Evolutionary conservation across 2,113 vertebrate genomes (phyloP).

Genomic region (Psilopsiagon aymara): DNA sequence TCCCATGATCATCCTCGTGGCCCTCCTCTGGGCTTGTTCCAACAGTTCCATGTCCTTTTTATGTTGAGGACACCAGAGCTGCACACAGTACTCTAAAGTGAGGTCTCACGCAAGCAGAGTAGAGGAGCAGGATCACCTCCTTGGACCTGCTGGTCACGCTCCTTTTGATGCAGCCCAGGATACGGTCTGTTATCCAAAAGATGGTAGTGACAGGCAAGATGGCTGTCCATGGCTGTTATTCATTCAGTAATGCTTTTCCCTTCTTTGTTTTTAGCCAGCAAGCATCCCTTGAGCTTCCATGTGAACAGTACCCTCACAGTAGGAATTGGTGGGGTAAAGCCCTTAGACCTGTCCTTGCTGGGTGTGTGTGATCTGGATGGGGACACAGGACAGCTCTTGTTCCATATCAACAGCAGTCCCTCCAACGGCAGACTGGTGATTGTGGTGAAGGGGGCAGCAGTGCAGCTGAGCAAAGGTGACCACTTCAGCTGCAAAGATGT

Average conservation of each 20-base stretch:
- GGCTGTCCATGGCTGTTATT: background rate
- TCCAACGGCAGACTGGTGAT: constrained; percentile 80
- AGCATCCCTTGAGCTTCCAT: constrained; percentile 61
- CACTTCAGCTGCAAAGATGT: constrained; percentile 83
- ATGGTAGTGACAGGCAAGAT: background rate
- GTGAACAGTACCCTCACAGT: constrained; percentile 81
- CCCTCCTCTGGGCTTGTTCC: too few relatives aligned
- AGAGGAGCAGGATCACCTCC: too few relatives aligned
- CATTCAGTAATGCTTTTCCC: background rate
- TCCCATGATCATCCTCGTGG: too few relatives aligned
- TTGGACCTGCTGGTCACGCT: too few relatives aligned
- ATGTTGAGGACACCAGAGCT: too few relatives aligned
- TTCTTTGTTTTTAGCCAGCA: constrained; percentile 73
- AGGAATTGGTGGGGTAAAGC: constrained; percentile 76
- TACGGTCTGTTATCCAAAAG: background rate
- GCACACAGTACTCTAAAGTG: too few relatives aligned
- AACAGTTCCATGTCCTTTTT: too few relatives aligned
- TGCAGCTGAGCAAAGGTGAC: constrained; percentile 69
- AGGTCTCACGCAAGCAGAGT: too few relatives aligned
- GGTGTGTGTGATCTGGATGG: constrained; percentile 62
- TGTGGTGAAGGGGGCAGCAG: constrained; percentile 35
- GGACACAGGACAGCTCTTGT: constrained; percentile 55
- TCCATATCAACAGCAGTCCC: constrained; percentile 78
- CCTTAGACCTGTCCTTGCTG: constrained; percentile 76
- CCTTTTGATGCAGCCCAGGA: background rate